Conservation (phyloP, 2,113 vertebrate species). For the Arvicanthis niloticus region DNA sequence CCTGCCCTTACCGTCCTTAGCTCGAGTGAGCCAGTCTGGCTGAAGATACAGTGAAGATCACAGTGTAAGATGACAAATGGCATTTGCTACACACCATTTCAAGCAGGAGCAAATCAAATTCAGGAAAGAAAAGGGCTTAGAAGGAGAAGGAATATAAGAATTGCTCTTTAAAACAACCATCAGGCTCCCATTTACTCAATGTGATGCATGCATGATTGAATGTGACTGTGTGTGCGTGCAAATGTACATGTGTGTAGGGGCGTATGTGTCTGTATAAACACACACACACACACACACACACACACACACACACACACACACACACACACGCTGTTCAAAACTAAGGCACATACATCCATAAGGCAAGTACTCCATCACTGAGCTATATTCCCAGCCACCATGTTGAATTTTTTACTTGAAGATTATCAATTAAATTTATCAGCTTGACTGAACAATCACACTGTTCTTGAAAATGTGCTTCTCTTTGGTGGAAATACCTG, state of each 20-base stretch:
- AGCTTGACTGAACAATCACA: background rate
- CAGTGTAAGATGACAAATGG: background rate
- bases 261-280: too few relatives aligned
- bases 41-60: background rate
- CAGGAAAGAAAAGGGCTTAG: conserved; percentile 33
- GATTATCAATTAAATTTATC: background rate
- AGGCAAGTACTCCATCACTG: background rate
- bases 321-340: background rate
- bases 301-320: background rate
- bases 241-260: rapidly evolving
- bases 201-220: background rate
- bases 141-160: conserved; percentile 17
- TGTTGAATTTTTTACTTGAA: background rate
- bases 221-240: background rate
- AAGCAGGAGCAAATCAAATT: conserved; percentile 30
- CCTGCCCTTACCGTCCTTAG: background rate
- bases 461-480: background rate
- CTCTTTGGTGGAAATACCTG: background rate
- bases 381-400: background rate
- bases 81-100: background rate
- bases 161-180: background rate
- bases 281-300: background rate
- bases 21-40: background rate
- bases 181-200: conserved; percentile 29
- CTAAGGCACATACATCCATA: too few relatives aligned